Conservation (phyloP, 2,888 invertebrate species). For the Polyploca ridens region DNA sequence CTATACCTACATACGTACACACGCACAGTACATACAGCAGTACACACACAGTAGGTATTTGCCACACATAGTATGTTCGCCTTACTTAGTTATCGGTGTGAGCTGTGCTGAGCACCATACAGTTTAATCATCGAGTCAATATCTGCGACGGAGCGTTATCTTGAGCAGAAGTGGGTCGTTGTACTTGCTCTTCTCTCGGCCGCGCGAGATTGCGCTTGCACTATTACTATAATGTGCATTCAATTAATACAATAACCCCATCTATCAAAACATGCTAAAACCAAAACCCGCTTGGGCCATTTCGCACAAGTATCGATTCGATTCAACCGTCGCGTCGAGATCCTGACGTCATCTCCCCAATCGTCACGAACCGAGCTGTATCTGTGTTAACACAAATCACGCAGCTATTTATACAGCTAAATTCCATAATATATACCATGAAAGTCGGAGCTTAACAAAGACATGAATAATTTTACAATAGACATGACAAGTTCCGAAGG, state of each 20-base stretch:
- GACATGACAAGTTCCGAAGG: neutral
- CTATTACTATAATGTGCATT: conserved; percentile 7
- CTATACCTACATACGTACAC: neutral
- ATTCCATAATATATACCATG: neutral
- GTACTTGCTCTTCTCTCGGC: conserved; percentile 53
- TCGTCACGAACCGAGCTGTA: neutral
- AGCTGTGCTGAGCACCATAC: conserved; percentile 23
- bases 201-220: conserved; percentile 14
- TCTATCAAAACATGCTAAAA: neutral
- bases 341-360: neutral
- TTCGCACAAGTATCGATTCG: neutral
- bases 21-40: neutral
- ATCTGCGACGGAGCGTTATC: conserved; percentile 55
- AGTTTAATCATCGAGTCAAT: conserved; percentile 57
- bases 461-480: neutral
- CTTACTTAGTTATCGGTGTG: conserved; percentile 34
- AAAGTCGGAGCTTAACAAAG: neutral
- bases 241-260: conserved; percentile 11
- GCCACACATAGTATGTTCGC: conserved; percentile 25
- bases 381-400: neutral
- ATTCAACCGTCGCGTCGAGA: neutral
- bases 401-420: neutral
- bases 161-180: conserved; percentile 61
- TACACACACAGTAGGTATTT: conserved; percentile 17
- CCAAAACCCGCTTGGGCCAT: neutral